Percentiles rank a stretch among this genome's conserved stretches.
Conservation (phyloP, 2,888 invertebrate species). For the Melikaiella ostensackeni region DNA sequence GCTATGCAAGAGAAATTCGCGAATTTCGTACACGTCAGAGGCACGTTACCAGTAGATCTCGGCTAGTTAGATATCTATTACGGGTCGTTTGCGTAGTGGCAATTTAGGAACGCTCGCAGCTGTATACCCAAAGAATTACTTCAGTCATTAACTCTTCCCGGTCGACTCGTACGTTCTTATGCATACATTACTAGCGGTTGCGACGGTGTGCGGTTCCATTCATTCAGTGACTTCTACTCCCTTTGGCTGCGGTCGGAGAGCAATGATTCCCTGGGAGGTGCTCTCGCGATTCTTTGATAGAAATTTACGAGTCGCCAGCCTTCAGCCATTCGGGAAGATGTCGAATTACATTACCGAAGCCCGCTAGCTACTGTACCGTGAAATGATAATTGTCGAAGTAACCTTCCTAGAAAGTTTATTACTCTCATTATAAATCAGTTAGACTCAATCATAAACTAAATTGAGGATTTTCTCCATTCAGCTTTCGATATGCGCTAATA, state of each 20-base stretch:
- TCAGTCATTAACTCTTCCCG: constrained; percentile 22
- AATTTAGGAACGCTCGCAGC: constrained; percentile 28
- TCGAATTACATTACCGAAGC: constrained; percentile 6
- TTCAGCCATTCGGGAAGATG: constrained; percentile 3
- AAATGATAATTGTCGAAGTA: neutral
- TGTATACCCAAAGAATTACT: constrained; percentile 26
- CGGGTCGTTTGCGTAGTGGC: constrained; percentile 32
- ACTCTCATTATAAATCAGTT: neutral
- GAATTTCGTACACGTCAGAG: constrained; percentile 40
- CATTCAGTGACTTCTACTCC: neutral
- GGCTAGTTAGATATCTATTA: constrained; percentile 39
- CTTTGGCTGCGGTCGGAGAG: neutral
- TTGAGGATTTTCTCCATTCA: no score
- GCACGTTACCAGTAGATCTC: constrained; percentile 34
- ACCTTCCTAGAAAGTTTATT: neutral
- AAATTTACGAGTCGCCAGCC: constrained; percentile 3
- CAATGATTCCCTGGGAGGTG: constrained; percentile 6
- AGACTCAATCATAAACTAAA: no score
- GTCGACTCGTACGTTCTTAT: constrained; percentile 15
- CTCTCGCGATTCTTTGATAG: constrained; percentile 9
- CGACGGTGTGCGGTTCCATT: neutral
- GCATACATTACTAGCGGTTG: neutral
- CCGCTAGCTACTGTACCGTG: neutral
- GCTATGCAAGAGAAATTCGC: constrained; percentile 39
- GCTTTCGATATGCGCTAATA: neutral